A percentile compares a stretch with the other conserved stretches of the same genome.
These are phyloP conservation scores for Tetanocera ferruginea DNA, from an alignment of 2,888 invertebrate genomes.

Conservation along the genomic window DNA sequence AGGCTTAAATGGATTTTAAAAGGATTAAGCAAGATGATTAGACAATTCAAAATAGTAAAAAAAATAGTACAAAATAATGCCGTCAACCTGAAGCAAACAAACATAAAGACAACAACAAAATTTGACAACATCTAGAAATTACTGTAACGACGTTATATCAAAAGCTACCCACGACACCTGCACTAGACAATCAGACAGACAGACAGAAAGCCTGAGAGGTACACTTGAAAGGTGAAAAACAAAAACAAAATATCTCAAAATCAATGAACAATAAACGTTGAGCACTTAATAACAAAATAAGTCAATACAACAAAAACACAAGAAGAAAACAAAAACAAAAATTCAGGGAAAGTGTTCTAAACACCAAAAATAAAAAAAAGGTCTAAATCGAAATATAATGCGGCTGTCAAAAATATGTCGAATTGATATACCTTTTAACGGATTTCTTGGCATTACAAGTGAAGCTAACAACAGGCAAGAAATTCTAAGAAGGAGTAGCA, in stretches of 20 bases:
- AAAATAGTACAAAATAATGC: not conserved
- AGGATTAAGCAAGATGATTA: slow-evolving; percentile 22
- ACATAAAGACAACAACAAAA: not conserved
- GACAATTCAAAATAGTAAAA: not conserved
- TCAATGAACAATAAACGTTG: not conserved
- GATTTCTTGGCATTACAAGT: slow-evolving; percentile 18
- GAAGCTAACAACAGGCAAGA: not conserved
- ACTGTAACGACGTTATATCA: not conserved
- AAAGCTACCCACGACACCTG: not conserved
- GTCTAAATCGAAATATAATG: slow-evolving; percentile 9
- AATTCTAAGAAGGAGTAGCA: too few species aligned
- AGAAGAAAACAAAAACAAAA: not conserved
- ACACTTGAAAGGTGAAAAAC: not conserved
- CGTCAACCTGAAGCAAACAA: not conserved
- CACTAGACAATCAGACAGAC: not conserved
- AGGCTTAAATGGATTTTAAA: not conserved
- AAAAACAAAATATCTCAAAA: not conserved
- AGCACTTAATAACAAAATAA: slow-evolving; percentile 2
- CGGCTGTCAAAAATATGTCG: slow-evolving; percentile 24
- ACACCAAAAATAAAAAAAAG: not conserved
- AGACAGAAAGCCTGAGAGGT: too few species aligned
- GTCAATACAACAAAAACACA: not conserved
- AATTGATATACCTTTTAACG: slow-evolving; percentile 26
- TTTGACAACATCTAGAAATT: not conserved
- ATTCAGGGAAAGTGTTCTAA: not conserved